These are phyloP conservation scores for Notamacropus eugenii DNA, from an alignment of 2,797 vertebrate genomes.

Conservation along the genomic window DNA sequence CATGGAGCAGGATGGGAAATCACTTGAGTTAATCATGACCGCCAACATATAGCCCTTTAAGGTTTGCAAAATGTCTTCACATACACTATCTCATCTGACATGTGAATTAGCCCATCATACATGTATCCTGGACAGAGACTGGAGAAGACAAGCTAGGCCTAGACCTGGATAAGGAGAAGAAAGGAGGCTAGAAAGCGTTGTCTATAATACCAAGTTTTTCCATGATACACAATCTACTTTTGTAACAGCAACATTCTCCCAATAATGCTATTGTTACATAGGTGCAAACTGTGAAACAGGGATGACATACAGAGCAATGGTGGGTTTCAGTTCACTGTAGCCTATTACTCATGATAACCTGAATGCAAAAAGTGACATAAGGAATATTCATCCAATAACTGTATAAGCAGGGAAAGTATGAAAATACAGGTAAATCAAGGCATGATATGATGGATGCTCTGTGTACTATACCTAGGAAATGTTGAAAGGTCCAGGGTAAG, in stretches of 20 bases:
- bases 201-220: not conserved
- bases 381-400: not conserved
- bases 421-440: not conserved
- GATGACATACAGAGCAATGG: not conserved
- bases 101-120: not conserved
- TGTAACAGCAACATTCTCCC: not conserved
- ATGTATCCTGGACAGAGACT: not conserved
- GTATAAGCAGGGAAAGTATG: not conserved
- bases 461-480: not conserved
- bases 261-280: not conserved
- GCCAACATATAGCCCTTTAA: not conserved
- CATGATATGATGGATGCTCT: not conserved
- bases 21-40: not conserved
- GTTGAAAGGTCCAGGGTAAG: not conserved
- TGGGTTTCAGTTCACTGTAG: not conserved
- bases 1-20: not conserved
- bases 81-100: not conserved
- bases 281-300: not conserved
- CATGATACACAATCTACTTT: not conserved
- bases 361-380: not conserved
- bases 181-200: not conserved
- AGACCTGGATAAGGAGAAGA: not conserved
- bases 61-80: not conserved
- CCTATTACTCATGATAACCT: not conserved
- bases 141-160: not conserved